A percentile compares a stretch with the other conserved stretches of the same genome.
phyloP scores from a whole-genome alignment of 2,888 invertebrate genomes.

The Calameuta idolon region DNA sequence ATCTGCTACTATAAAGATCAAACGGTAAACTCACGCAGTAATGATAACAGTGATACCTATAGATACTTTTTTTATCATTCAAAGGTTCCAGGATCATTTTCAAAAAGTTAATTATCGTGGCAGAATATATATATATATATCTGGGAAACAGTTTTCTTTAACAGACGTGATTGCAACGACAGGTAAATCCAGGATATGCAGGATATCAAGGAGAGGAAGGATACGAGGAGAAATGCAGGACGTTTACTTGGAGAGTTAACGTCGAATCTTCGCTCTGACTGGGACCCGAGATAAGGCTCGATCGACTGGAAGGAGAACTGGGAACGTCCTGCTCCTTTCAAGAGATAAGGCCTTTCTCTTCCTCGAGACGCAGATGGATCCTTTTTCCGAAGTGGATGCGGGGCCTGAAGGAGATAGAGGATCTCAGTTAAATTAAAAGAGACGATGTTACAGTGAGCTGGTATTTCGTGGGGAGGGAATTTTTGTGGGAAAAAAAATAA shows the following conservation, averaged over 20 bases:
- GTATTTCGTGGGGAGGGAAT: neutral
- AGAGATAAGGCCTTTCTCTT: neutral
- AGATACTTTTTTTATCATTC: too few relatives aligned
- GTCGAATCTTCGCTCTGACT: neutral
- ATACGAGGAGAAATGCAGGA: neutral
- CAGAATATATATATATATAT: neutral
- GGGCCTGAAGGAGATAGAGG: neutral
- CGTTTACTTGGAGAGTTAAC: neutral
- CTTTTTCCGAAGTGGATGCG: neutral
- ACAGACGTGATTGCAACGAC: neutral
- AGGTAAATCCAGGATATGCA: neutral
- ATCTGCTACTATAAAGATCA: too few relatives aligned
- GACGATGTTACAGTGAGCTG: neutral
- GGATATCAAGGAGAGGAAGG: neutral
- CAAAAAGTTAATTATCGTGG: neutral
- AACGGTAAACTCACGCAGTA: too few relatives aligned
- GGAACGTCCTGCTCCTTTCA: neutral
- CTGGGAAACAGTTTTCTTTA: neutral
- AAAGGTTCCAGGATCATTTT: too few relatives aligned
- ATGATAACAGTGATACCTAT: too few relatives aligned
- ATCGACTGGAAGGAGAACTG: neutral
- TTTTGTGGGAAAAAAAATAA: neutral
- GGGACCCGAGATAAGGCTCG: neutral
- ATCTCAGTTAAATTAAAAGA: neutral
- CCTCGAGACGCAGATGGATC: neutral